Evolutionary conservation across 1,140 invertebrate genomes (phyloP).

Genomic region (Akabosia matsudoensis): DNA sequence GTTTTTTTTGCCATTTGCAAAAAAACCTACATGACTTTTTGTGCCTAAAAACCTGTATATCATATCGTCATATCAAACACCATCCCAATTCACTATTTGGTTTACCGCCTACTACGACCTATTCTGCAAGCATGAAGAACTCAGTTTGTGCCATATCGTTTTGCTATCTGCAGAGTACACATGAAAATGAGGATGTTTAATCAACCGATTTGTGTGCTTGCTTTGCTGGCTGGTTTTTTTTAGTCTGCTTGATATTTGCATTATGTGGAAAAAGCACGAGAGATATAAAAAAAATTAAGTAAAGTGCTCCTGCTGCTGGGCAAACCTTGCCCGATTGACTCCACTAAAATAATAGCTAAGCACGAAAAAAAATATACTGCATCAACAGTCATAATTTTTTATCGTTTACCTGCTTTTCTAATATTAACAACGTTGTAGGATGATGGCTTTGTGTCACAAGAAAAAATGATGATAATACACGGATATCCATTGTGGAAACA

Average conservation of each 20-base stretch:
- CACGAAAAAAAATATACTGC: not conserved
- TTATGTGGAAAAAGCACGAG: not conserved
- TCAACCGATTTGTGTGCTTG: not conserved
- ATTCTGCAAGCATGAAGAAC: not conserved
- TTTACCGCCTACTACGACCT: too few relatives aligned
- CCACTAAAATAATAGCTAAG: not conserved
- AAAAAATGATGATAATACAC: not conserved
- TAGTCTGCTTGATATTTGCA: too few relatives aligned
- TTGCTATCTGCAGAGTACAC: not conserved
- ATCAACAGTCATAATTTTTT: not conserved
- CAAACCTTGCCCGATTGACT: not conserved
- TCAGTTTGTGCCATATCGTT: too few relatives aligned
- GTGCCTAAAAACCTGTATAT: not conserved
- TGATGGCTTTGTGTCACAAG: not conserved
- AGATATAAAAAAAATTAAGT: not conserved
- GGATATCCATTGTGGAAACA: not conserved
- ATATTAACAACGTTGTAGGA: too few relatives aligned
- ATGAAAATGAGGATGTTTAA: not conserved
- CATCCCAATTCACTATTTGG: not conserved
- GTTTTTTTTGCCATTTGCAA: not conserved
- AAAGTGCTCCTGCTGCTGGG: not conserved
- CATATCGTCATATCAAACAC: not conserved
- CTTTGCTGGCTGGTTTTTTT: not conserved
- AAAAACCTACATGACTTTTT: not conserved
- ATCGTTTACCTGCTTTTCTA: not conserved